Base-by-base conservation (phyloP, 2,888 invertebrate genomes). In the Catocala sponsa region DNA sequence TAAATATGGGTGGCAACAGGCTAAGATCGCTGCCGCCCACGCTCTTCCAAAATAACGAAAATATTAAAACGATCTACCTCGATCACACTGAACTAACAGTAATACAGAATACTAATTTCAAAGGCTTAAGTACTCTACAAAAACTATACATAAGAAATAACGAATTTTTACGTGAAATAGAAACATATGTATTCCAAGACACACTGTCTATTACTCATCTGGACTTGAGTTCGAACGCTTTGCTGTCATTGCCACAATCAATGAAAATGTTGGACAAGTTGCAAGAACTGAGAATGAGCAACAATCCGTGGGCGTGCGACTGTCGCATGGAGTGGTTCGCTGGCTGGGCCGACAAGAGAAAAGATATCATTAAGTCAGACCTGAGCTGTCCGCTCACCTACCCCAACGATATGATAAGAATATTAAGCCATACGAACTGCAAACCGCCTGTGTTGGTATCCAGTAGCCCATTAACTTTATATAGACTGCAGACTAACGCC, bases 261-360 rank as follows among this genome's bases (percentile, higher is more conserved):
- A 85, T 98, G 56, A 95, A 95, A 56, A 95, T 96, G 77, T 91
- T 98, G 59, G 92, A 95, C 6, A 89, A 95, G 52, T 89, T 98
- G 58, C 91, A 95, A 74, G 95, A 95, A 67, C 88, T 98, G 35
- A 95, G 96, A 72, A 95, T 98, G 72, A 94, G 95, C 42, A 95
- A 96, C 60, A 98, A 98, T 86, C 96, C 96, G 35, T 98, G 97
- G 97, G 96, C 96, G 13, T 98, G 98, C 91, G 98, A 98, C 87
- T 98, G 98, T 82, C 96, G 97, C 53, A 97, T 98, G 95, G 96
- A 95, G 71, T 98, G 98, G 98, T 96, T 98, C 73, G 89, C 84
- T 15, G 76, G 74, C 52, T 94, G 94, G 94, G 95, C 95, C 9
- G 95, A 95, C 59, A 90, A 86, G 69, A 90, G 94, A 53, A 91